A percentile compares a stretch with the other conserved stretches of the same genome.
phyloP scores from a whole-genome alignment of 2,113 vertebrate genomes.

The Labeo rohita region DNA sequence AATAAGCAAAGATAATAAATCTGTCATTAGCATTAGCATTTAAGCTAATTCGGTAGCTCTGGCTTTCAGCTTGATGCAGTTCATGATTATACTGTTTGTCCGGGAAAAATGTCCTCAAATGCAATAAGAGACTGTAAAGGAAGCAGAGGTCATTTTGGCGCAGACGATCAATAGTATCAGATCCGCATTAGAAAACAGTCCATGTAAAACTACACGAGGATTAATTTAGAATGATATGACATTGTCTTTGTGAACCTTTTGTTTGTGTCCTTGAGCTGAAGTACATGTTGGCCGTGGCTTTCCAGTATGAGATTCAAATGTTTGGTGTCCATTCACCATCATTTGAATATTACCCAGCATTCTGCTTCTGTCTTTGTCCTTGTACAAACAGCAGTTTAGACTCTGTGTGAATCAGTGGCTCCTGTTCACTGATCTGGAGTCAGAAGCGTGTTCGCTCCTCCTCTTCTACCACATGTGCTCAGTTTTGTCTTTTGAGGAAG shows the following conservation, averaged over 20 bases:
- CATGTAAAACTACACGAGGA: not conserved
- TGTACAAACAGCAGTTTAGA: conserved; percentile 1
- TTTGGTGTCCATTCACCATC: conserved; percentile 28
- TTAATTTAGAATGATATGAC: not conserved
- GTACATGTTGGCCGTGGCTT: conserved; percentile 29
- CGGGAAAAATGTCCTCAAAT: not conserved
- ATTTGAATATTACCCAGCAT: conserved; percentile 61
- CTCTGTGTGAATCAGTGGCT: not conserved
- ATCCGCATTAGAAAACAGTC: not conserved
- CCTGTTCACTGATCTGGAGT: not conserved
- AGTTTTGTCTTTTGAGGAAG: not conserved
- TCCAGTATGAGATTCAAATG: conserved; percentile 63
- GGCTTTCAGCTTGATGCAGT: not conserved
- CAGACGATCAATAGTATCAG: conserved; percentile 43
- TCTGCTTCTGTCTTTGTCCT: not conserved
- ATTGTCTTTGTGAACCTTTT: conserved; percentile 23
- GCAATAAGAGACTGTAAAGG: conserved; percentile 17
- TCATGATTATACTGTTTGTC: not conserved
- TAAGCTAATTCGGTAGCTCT: not conserved
- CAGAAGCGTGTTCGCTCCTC: not conserved
- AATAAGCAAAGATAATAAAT: not conserved
- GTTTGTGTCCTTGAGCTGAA: not conserved
- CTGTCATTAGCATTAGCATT: not conserved
- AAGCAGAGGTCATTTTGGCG: conserved; percentile 34
- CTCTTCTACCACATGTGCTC: not conserved